phyloP scores from a whole-genome alignment of 2,113 vertebrate genomes.

The Muntiacus reevesi region DNA sequence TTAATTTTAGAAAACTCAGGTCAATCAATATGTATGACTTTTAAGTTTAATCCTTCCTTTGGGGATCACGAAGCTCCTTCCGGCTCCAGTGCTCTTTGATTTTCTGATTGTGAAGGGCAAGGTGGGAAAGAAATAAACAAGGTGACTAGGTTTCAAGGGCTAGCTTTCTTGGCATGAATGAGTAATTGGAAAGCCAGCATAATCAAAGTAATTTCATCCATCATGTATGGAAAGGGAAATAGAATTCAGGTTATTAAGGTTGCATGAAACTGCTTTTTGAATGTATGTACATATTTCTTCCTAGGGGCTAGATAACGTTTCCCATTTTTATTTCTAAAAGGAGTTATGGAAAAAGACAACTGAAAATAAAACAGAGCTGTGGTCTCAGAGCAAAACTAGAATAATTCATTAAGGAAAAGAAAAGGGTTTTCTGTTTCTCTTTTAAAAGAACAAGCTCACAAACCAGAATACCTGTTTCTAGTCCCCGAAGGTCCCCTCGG shows the following conservation, averaged over 20 bases:
- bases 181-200: constrained; percentile 86
- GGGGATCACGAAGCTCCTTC: constrained; percentile 70
- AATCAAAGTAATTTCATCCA: constrained; percentile 87
- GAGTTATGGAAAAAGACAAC: constrained; percentile 71
- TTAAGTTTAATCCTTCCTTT: constrained; percentile 86
- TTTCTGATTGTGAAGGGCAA: constrained; percentile 83
- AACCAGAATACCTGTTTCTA: constrained; percentile 54
- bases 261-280: constrained; percentile 81
- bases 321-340: constrained; percentile 68
- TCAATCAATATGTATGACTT: constrained; percentile 84
- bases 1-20: constrained; percentile 84
- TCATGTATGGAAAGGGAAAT: constrained; percentile 86
- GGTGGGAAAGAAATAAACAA: constrained; percentile 85
- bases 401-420: constrained; percentile 80
- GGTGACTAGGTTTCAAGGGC: constrained; percentile 85
- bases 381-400: constrained; percentile 59
- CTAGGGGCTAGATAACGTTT: constrained; percentile 71
- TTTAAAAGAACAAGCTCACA: constrained; percentile 46
- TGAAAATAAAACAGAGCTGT: constrained; percentile 67
- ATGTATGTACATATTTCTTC: constrained; percentile 69
- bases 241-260: constrained; percentile 83
- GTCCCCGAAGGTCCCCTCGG: not conserved
- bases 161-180: constrained; percentile 87
- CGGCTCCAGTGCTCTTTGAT: constrained; percentile 62
- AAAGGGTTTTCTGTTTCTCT: constrained; percentile 80